Evolutionary conservation across 2,113 vertebrate species (phyloP).

Genomic region (Odontophorus gujanensis): DNA sequence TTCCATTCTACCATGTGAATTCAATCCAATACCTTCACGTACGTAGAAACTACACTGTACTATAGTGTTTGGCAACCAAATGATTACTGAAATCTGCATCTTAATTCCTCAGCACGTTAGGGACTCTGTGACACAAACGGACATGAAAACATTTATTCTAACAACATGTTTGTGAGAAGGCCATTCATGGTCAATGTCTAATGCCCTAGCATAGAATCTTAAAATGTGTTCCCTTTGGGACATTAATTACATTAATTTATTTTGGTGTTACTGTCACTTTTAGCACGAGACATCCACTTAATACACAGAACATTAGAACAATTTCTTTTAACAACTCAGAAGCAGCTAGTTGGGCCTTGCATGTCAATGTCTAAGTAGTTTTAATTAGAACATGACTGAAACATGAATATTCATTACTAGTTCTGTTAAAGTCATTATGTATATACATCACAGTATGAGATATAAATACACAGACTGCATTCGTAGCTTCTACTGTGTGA

Average conservation of each 20-base stretch:
- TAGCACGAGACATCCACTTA: neutral
- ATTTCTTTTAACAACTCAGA: conserved; percentile 19
- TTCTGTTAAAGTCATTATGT: neutral
- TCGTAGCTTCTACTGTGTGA: neutral
- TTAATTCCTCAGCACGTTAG: neutral
- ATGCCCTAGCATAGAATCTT: neutral
- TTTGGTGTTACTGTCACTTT: neutral
- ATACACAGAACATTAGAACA: neutral
- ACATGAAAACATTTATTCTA: neutral
- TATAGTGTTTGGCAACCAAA: neutral
- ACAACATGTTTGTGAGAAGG: neutral
- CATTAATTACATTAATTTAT: neutral
- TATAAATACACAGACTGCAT: neutral
- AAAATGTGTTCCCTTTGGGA: neutral
- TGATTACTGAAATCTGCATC: neutral
- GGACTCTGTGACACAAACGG: neutral
- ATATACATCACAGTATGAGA: neutral
- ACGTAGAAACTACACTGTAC: neutral
- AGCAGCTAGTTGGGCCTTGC: conserved; percentile 14
- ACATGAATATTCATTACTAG: conserved; percentile 21
- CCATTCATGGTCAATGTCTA: neutral
- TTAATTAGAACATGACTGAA: conserved; percentile 27
- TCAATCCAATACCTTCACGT: neutral
- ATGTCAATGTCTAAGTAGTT: neutral
- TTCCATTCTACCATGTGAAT: neutral